Evolutionary conservation across 30 jellyfish, hydroid and myxozoan genomes (phyloP), one percentile per base, ranked within the genome.

Genomic region (Aurelia coerulea): DNA sequence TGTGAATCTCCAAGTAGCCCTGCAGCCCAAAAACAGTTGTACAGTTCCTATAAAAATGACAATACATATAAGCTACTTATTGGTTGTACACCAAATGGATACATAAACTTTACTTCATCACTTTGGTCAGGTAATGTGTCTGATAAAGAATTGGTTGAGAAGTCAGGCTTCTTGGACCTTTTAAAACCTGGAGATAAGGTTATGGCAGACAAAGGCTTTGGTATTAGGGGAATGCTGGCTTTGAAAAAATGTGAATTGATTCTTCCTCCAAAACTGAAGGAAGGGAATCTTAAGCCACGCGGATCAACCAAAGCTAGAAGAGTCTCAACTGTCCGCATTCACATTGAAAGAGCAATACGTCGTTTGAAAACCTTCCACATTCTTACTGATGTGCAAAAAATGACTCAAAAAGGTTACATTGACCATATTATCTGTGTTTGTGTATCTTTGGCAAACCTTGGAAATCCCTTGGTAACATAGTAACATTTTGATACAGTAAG

Each of bases 311-410:
- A 50, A 58, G 85, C 85, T 33, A 33, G 80, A 39, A 74, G 54
- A 52, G 74, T 74, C 52, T 74, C 80, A 62, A 19, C 68, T 79
- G 80, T 74, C 50, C 66, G 86, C 68, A 87, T 87, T 60, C 88
- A 87, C 78, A 84, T 87, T 32, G 87, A 87, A 69, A 62, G 88
- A 49, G 96, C 91, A 33, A 87, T 87, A 14, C 86, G 86, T 7
- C 66, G 96, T 1, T 74, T 87, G 35, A 87, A 87, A 65, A 87
- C 79, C 68, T 78, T 53, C 64, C 81, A 66, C 33, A 87, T 87
- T n/a, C 78, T 87, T 15, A n/a, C 23, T 17, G 70, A 51, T 34
- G 80, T 66, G 3, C 71, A 52, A 19, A 46, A 52, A 74, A 74
- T 51, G 71, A 58, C 85, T 19, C 85, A 74, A 31, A 74, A 74